Percentiles rank a stretch among this genome's conserved stretches.
Conservation (phyloP, 2,113 vertebrate species). For the Equus quagga region DNA sequence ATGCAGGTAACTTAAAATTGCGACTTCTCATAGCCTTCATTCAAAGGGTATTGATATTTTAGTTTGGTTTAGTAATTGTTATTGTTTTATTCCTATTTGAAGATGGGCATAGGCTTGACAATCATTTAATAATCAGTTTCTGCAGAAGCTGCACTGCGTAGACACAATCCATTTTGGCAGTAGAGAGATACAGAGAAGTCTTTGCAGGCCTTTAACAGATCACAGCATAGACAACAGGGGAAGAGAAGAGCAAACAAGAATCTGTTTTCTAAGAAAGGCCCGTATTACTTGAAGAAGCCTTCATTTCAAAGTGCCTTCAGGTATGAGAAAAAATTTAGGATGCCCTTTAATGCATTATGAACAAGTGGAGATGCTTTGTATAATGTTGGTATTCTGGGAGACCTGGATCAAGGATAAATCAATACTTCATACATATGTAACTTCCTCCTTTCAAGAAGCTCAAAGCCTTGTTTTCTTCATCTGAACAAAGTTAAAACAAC, state of each 20-base stretch:
- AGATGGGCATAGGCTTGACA: neutral
- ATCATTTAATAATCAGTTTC: neutral
- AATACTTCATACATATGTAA: constrained; percentile 50
- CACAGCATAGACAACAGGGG: neutral
- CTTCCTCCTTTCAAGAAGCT: constrained; percentile 30
- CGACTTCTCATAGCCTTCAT: neutral
- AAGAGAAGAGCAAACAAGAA: neutral
- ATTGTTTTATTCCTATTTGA: neutral
- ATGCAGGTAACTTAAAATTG: neutral
- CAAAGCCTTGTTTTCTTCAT: constrained; percentile 52
- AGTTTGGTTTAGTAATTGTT: neutral
- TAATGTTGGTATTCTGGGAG: constrained; percentile 1
- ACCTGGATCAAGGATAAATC: constrained; percentile 37
- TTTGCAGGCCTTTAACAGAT: neutral
- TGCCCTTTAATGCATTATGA: constrained; percentile 62
- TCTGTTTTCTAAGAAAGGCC: neutral
- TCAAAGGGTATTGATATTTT: neutral
- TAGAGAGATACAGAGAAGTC: neutral
- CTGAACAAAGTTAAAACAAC: constrained; percentile 30
- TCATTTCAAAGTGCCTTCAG: constrained; percentile 28
- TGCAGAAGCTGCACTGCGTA: neutral
- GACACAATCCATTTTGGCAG: neutral
- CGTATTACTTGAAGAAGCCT: neutral
- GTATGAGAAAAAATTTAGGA: constrained; percentile 14
- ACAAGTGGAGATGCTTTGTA: constrained; percentile 36